Conservation (phyloP, 2,797 vertebrate species). For the Poecilia velifera region DNA sequence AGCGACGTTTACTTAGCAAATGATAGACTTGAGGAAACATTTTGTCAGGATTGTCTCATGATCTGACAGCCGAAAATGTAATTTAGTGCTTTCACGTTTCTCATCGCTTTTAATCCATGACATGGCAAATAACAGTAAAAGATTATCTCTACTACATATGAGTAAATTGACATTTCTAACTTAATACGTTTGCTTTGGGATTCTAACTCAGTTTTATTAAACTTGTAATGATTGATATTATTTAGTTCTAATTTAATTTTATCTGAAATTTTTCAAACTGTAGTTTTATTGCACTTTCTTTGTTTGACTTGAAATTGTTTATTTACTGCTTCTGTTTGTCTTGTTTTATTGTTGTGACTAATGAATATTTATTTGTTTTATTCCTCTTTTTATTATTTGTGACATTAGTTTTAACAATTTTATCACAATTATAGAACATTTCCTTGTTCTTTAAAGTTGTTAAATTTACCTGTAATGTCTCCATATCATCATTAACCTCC, state of each 20-base stretch:
- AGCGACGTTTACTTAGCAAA: not conserved
- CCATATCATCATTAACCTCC: not conserved
- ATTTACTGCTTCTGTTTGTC: not conserved
- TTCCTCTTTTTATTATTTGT: not conserved
- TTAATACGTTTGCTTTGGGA: not conserved
- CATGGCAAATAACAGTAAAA: not conserved
- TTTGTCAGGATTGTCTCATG: not conserved
- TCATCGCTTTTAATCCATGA: not conserved
- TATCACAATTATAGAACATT: not conserved
- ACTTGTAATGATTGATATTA: not conserved
- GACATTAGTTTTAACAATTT: not conserved
- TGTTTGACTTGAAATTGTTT: not conserved
- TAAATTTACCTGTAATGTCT: not conserved
- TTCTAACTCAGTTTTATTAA: not conserved
- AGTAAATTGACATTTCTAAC: not conserved
- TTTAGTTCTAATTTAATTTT: not conserved
- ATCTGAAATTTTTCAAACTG: not conserved
- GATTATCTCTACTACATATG: not conserved
- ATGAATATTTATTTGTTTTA: not conserved
- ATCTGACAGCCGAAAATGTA: not conserved
- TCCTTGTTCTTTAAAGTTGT: not conserved
- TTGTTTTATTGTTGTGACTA: not conserved
- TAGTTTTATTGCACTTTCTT: not conserved
- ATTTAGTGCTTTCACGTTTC: not conserved
- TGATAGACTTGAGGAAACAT: slow-evolving; percentile 2